Evolutionary conservation across 1,140 invertebrate genomes (phyloP).

Genomic region (Leptestheria dahalacensis): DNA sequence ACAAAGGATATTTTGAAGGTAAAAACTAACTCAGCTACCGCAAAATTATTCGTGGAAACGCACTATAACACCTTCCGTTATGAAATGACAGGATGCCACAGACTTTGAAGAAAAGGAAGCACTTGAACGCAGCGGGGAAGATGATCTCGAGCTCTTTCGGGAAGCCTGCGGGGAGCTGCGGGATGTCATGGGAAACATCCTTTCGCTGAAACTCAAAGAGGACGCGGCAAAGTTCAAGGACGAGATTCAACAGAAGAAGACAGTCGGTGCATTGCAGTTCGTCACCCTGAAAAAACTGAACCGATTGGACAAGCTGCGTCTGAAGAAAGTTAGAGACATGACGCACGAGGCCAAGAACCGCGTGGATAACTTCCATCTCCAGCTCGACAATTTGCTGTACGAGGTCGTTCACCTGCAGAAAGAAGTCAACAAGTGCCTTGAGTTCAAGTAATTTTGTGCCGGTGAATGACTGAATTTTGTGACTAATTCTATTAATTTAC

Average conservation of each 20-base stretch:
- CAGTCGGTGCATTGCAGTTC: constrained; percentile 54
- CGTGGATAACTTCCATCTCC: constrained; percentile 76
- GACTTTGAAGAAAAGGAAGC: constrained; percentile 15
- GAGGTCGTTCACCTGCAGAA: constrained; percentile 85
- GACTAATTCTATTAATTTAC: constrained; percentile 2
- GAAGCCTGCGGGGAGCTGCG: constrained; percentile 8
- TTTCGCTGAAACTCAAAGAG: constrained; percentile 3
- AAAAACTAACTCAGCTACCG: not conserved
- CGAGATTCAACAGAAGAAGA: constrained; percentile 45
- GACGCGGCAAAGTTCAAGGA: constrained; percentile 26
- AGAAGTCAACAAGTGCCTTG: constrained; percentile 82
- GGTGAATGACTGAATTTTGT: constrained; percentile 2
- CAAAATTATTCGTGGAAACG: not conserved
- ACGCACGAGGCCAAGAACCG: constrained; percentile 56
- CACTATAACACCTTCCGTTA: not conserved
- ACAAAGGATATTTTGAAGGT: not conserved
- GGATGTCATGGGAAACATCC: constrained; percentile 6
- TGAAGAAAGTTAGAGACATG: constrained; percentile 61
- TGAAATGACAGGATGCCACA: constrained; percentile 5
- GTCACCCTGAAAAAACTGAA: constrained; percentile 77
- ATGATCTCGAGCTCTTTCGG: constrained; percentile 9
- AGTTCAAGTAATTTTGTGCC: constrained; percentile 54
- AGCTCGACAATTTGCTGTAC: constrained; percentile 87
- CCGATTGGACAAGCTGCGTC: constrained; percentile 70
- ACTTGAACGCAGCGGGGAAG: not conserved